phyloP scores from a whole-genome alignment of 2,113 vertebrate genomes.

The Naja naja region DNA sequence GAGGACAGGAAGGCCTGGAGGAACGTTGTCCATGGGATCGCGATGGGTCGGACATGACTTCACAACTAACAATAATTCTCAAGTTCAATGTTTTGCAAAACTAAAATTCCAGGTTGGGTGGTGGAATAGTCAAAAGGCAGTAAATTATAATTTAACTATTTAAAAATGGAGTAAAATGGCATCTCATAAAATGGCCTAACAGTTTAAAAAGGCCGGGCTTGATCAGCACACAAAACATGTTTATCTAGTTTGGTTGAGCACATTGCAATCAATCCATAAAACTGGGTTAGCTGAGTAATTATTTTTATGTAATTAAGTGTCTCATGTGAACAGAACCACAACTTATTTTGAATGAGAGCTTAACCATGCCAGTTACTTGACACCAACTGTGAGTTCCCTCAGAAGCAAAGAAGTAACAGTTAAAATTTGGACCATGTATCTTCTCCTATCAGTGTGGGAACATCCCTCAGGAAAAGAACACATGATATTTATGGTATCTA shows the following conservation, averaged over 20 bases:
- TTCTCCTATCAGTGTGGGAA: not conserved
- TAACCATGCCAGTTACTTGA: not conserved
- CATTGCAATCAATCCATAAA: not conserved
- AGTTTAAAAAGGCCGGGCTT: not conserved
- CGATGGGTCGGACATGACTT: too few species aligned
- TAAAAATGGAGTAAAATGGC: not conserved
- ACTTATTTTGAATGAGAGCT: not conserved
- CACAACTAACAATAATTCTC: not conserved
- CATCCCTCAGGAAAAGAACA: not conserved
- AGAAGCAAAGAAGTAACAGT: not conserved
- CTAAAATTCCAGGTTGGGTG: not conserved
- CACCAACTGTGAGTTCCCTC: not conserved
- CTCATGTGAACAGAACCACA: not conserved
- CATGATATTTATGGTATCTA: not conserved
- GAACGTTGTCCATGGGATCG: too few species aligned
- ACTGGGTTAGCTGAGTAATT: not conserved
- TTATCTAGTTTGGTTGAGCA: not conserved
- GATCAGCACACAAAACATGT: not conserved
- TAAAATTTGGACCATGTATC: not conserved
- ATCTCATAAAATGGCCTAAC: not conserved
- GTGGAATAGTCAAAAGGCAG: not conserved
- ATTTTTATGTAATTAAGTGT: not conserved
- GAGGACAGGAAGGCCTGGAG: too few species aligned
- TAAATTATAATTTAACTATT: not conserved
- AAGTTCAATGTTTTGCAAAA: not conserved